Percentiles rank a stretch among this genome's conserved stretches.
phyloP scores from a whole-genome alignment of 2,888 invertebrate genomes.

The Cataglyphis altisquamis region DNA sequence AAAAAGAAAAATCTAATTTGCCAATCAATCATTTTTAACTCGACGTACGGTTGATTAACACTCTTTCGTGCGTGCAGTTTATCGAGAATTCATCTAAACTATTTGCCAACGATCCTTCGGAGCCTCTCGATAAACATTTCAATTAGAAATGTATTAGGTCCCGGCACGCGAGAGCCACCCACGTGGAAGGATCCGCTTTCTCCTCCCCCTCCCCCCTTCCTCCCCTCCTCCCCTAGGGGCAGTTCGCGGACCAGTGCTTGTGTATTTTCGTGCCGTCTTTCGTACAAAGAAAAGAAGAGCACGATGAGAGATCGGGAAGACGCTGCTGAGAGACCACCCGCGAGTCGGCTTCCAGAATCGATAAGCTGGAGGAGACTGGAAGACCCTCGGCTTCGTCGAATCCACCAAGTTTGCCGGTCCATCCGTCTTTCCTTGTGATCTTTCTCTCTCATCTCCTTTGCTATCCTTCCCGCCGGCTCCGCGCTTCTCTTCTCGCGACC shows the following conservation, averaged over 20 bases:
- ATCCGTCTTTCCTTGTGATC: slow-evolving; percentile 68
- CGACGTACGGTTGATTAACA: slow-evolving; percentile 1
- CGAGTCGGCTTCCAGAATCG: slow-evolving; percentile 81
- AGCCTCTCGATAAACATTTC: slow-evolving; percentile 80
- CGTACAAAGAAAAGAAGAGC: slow-evolving; percentile 73
- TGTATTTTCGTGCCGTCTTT: slow-evolving; percentile 81
- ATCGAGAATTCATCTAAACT: slow-evolving; percentile 53
- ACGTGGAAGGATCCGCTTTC: slow-evolving; percentile 78
- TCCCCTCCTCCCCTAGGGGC: slow-evolving; percentile 70
- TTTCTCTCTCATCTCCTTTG: slow-evolving; percentile 27
- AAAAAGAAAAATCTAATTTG: not conserved
- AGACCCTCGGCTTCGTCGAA: slow-evolving; percentile 67
- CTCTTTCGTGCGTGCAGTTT: slow-evolving; percentile 41
- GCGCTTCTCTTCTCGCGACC: slow-evolving; percentile 28
- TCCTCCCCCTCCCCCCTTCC: slow-evolving; percentile 54
- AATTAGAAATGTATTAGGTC: slow-evolving; percentile 81
- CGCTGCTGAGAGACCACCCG: slow-evolving; percentile 80
- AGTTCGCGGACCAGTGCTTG: slow-evolving; percentile 76
- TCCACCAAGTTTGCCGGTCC: slow-evolving; percentile 66
- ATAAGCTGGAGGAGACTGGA: slow-evolving; percentile 73
- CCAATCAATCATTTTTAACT: not conserved
- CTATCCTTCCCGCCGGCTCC: slow-evolving; percentile 6
- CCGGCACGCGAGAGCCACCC: slow-evolving; percentile 82
- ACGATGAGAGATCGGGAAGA: slow-evolving; percentile 72
- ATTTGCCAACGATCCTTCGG: slow-evolving; percentile 21